Evolutionary conservation across 2,113 vertebrate genomes (phyloP).

Genomic region (Lagopus muta): DNA sequence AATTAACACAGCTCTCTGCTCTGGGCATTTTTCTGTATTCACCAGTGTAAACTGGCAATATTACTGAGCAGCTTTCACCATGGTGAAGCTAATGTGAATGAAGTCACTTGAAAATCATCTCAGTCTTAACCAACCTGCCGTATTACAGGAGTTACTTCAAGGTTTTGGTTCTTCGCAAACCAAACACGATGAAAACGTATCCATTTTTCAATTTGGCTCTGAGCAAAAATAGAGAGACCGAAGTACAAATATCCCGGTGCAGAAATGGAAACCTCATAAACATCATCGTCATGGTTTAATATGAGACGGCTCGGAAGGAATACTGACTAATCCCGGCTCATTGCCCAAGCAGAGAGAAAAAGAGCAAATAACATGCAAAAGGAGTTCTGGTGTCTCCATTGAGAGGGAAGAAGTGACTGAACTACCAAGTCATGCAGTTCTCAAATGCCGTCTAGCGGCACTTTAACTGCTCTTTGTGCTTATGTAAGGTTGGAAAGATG

Average conservation of each 20-base stretch:
- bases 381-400: background rate
- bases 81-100: background rate
- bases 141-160: background rate
- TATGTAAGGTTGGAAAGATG: background rate
- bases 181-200: background rate
- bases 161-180: background rate
- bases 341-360: background rate
- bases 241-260: slow-evolving; percentile 11
- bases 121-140: background rate
- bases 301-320: slow-evolving; percentile 7
- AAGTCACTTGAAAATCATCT: background rate
- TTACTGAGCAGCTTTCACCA: background rate
- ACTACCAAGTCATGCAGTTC: background rate
- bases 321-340: slow-evolving; percentile 19
- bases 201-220: background rate
- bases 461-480: slow-evolving; percentile 8
- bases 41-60: background rate
- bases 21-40: background rate
- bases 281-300: background rate
- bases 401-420: background rate
- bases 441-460: background rate
- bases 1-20: background rate
- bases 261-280: slow-evolving; percentile 40
- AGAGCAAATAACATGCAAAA: background rate
- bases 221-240: background rate